Evolutionary conservation across 1,140 invertebrate species (phyloP), one percentile per base, ranked within the genome.

Genomic region (Cydia amplana): DNA sequence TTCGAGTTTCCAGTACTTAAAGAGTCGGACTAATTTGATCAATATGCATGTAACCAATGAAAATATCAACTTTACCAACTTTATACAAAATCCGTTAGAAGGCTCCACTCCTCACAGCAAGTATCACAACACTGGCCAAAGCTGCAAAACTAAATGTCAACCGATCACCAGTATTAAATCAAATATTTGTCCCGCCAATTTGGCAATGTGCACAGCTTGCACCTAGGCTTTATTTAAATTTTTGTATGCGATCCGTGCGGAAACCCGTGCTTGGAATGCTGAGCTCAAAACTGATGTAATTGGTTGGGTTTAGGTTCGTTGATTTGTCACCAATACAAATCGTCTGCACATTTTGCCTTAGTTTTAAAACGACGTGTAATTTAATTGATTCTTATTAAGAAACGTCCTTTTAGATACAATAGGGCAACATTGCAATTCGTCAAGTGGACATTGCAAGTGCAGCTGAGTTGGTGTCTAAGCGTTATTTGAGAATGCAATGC

Each of bases 151-250:
- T 0, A 46, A 60, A 60, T 60, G 55, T 12, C 55, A 23, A 55
- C 18, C 16, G 55, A 23, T 60, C 55, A 51, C 49, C 16, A 18
- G 16, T 60, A 20, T 23, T 23, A 23, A 10, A 60, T 60, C 55
- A 60, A 46, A 60, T 60, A 60, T 60, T 60, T 60, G 55, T 60
- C 55, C 9, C 16, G 55, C 20, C 55, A 23, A 60, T 60, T 60
- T 60, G 55, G 55, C 55, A 60, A 60, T 60, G 36, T 40, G 55
- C 55, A 60, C n/a, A 55, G 20, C 55, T 60, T 60, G 55, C 55
- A 60, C 20, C 55, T 12, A 60, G 55, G 55, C 7, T 60, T 60
- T 60, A 60, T 60, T 60, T 12, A 60, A 60, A 60, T 60, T 10
- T 9, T 23, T 60, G 55, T 55, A 55, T 60, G 55, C 55, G 18